Percentiles rank a stretch among this genome's conserved stretches.
Conservation (phyloP, 2,113 vertebrate genomes). For the Piprites chloris region DNA sequence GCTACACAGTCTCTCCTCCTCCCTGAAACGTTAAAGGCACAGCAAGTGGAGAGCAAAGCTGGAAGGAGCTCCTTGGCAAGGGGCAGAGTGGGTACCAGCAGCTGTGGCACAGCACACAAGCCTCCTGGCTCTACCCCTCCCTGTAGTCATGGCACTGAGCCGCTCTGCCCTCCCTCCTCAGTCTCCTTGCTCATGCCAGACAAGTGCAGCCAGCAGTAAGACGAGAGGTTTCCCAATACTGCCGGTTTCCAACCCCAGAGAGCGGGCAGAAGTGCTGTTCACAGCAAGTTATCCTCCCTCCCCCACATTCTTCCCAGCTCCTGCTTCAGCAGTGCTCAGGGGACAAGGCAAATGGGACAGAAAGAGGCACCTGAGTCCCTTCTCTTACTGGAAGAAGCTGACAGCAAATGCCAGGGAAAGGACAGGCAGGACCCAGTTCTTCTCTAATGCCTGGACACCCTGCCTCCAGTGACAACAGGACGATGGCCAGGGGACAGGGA, state of each 20-base stretch:
- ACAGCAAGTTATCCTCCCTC: conserved; percentile 6
- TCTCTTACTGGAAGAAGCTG: background rate
- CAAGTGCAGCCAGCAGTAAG: conserved; percentile 20
- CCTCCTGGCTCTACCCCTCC: accelerated
- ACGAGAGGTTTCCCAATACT: conserved; percentile 49
- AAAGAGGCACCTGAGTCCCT: background rate
- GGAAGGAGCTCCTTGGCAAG: background rate
- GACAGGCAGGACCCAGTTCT: background rate
- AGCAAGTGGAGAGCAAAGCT: background rate
- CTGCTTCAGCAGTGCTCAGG: background rate
- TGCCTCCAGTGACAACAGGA: background rate
- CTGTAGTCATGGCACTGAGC: background rate
- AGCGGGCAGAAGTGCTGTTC: background rate
- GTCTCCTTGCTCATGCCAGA: background rate
- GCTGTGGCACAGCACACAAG: accelerated
- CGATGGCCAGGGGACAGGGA: background rate
- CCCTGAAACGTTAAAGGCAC: accelerated
- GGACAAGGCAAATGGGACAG: background rate
- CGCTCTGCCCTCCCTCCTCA: background rate
- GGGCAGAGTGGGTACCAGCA: background rate
- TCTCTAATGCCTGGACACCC: background rate
- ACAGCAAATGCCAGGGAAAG: background rate
- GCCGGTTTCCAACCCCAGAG: background rate
- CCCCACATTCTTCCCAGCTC: background rate
- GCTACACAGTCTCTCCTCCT: background rate